Base-by-base conservation (phyloP, 2,113 vertebrate species). In the Emydura subglobosa region DNA sequence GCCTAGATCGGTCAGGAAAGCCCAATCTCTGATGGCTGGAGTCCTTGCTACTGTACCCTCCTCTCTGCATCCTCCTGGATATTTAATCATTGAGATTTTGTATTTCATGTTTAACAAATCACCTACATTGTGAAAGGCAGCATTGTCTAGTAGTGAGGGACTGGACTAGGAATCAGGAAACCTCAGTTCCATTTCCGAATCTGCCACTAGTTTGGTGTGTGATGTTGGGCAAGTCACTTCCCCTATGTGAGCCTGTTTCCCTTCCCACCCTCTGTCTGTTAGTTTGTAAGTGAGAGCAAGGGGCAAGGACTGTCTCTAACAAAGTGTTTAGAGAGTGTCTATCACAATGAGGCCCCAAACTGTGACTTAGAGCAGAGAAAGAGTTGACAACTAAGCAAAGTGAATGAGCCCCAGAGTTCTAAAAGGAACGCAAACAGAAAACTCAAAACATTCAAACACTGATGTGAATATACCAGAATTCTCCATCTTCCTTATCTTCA, bases 391-490 rank as follows among this genome's bases (percentile, higher is more conserved):
- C 65, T 68, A n/a, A 68, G 65, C 65, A 68, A 68, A 86, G 42
- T 16, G 44, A 47, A n/a, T 80, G 51, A 57, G 49, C 79, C 0
- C 50, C 29, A 27, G 25, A 55, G 16, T 89, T 93, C 55, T 21
- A 21, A 89, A 88, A 84, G 21, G 5, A 89, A 81, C 2, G 4
- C 0, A 0, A 85, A 82, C 1, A 85, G 8, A 88, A 95, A 97
- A 68, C 13, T 3, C 6, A 11, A 24, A 59, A 86, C 50, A 29
- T 17, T 76, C 25, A 84, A 96, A 11, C 3, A 79, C 44, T 16
- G 14, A 79, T 39, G 82, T 24, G 3, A 31, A 96, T 91, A 94
- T 98, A 99, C 98, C 98, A 98, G 94, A 98, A 98, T 91, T 98
- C 98, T 53, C 98, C 98, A 86, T 98, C 96, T 2, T 98, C 86